Evolutionary conservation across 2,888 invertebrate species (phyloP).

Genomic region (Campopleginae sp.): DNA sequence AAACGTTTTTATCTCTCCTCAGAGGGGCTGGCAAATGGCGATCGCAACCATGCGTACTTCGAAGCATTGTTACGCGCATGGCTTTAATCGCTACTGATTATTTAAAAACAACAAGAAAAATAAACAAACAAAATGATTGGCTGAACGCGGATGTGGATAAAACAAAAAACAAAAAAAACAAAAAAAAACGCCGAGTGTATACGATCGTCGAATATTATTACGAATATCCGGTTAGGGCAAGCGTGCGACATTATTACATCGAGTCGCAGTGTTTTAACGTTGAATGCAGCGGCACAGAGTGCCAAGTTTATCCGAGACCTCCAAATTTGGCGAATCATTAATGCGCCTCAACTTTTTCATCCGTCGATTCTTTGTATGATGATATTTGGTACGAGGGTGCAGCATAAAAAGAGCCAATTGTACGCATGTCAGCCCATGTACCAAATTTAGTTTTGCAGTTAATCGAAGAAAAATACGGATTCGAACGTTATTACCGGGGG

Average conservation of each 20-base stretch:
- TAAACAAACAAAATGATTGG: slow-evolving; percentile 16
- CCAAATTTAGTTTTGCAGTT: neutral
- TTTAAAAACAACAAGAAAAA: neutral
- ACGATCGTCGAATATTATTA: slow-evolving; percentile 42
- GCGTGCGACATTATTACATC: slow-evolving; percentile 25
- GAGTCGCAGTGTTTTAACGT: neutral
- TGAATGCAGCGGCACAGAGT: neutral
- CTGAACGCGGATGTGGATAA: neutral
- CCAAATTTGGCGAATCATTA: neutral
- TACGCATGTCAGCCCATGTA: slow-evolving; percentile 72
- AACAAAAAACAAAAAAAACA: neutral
- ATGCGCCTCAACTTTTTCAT: neutral
- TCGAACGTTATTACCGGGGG: no score
- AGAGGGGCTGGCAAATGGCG: slow-evolving; percentile 11
- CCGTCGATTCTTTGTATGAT: neutral
- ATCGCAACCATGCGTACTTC: slow-evolving; percentile 66
- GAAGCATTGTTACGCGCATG: slow-evolving; percentile 65
- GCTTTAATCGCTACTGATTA: slow-evolving; percentile 33
- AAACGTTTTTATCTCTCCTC: neutral
- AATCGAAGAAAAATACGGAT: neutral
- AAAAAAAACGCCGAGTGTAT: slow-evolving; percentile 9
- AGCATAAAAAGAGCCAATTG: slow-evolving; percentile 72
- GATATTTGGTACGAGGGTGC: slow-evolving; percentile 68
- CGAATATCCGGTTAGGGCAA: slow-evolving; percentile 55
- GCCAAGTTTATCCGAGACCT: neutral